phyloP scores from a whole-genome alignment of 2,797 vertebrate genomes.

The Crotalus adamanteus region DNA sequence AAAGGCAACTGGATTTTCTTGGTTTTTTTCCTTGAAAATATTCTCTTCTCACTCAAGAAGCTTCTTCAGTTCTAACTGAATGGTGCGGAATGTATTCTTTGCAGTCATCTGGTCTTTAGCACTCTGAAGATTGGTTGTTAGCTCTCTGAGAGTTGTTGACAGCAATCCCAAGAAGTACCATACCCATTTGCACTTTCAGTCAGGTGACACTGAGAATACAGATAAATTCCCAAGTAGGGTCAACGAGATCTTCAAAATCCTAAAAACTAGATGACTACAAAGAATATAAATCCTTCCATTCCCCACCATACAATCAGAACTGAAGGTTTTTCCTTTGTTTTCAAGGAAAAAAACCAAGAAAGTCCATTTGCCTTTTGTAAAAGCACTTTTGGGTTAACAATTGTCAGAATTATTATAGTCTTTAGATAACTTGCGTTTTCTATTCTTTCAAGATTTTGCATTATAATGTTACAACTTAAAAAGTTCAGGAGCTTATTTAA shows the following conservation, averaged over 20 bases:
- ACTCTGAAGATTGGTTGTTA: not conserved
- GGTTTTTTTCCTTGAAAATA: not conserved
- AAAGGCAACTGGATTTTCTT: not conserved
- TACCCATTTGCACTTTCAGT: not conserved
- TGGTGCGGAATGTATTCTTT: not conserved
- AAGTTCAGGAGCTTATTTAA: not conserved
- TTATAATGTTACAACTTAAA: constrained; percentile 1
- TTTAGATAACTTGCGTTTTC: not conserved
- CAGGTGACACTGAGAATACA: not conserved
- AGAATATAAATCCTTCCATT: not conserved
- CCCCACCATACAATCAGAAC: not conserved
- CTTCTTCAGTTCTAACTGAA: not conserved
- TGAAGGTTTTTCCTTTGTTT: not conserved
- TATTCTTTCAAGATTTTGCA: not conserved
- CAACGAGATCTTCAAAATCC: not conserved
- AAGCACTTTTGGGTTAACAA: no score
- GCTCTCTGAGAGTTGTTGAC: not conserved
- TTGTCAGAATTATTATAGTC: not conserved
- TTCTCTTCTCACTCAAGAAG: not conserved
- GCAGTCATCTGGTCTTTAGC: not conserved
- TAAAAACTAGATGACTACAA: not conserved
- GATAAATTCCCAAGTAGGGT: not conserved
- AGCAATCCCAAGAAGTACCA: not conserved
- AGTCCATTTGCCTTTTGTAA: no score
- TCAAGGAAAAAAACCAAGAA: not conserved